These are phyloP conservation scores for Grantiella picta DNA, from an alignment of 2,113 vertebrate genomes.

Conservation along the genomic window DNA sequence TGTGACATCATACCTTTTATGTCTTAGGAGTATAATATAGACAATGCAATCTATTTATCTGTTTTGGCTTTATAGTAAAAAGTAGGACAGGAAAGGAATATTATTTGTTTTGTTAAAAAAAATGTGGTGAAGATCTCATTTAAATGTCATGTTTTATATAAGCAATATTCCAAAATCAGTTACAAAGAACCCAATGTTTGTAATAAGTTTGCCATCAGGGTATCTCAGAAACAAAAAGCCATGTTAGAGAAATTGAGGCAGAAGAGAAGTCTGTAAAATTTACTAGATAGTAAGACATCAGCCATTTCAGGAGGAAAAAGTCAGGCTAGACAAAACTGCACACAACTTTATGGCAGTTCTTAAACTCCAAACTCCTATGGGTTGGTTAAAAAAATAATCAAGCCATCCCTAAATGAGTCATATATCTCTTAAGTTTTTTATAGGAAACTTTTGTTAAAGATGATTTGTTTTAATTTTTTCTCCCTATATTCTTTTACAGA, in stretches of 20 bases:
- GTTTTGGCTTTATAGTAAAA: background rate
- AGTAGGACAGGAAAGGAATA: background rate
- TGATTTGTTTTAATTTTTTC: background rate
- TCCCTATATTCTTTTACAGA: background rate
- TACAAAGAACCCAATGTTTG: background rate
- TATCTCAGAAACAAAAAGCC: background rate
- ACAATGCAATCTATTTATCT: background rate
- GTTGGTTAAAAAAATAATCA: background rate
- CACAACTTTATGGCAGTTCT: background rate
- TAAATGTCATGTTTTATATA: background rate
- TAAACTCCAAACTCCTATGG: background rate
- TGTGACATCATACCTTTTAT: background rate
- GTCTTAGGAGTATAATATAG: background rate
- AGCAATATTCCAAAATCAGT: background rate
- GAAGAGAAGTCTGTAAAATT: background rate
- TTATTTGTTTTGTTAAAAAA: background rate
- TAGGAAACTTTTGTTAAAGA: background rate
- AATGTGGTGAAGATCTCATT: background rate
- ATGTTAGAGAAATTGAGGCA: background rate
- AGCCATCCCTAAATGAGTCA: background rate
- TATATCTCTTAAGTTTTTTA: background rate
- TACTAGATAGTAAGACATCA: background rate
- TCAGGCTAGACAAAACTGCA: background rate
- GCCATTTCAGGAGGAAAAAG: background rate
- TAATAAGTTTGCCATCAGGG: background rate